Evolutionary conservation across 2,888 invertebrate genomes (phyloP), one percentile per base, ranked within the genome.

Genomic region (Tinea semifulvella): DNA sequence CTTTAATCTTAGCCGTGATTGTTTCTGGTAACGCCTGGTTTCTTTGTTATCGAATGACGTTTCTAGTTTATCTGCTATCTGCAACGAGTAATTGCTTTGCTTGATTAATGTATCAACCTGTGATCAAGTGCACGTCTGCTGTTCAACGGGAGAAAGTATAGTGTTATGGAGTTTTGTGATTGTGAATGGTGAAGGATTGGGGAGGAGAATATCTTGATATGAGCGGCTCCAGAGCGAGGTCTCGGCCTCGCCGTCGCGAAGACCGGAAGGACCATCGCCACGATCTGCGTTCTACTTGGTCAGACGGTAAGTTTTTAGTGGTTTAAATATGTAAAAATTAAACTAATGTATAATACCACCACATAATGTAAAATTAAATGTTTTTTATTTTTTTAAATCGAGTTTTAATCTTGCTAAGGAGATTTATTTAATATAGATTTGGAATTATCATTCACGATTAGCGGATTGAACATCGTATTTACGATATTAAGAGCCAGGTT

Each of bases 261-360:
- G 75, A 71, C 47, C 57, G 68, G 51, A 65, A 65, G n/a, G n/a
- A n/a, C 49, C 74, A 75, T 50, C 64, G 62, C 27, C 75, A 75
- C 60, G 77, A 79, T 52, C 57, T 79, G 54, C 66, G 11, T 7
- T 61, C 70, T 43, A 64, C 70, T 49, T 80, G 80, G 79, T 72
- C 63, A 47, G 63, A 76, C 56, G 80, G 79, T 79, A 61, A 79
- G 79, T 62, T 46, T 25, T n/a, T n/a, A n/a, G n/a, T n/a, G n/a
- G n/a, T n/a, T n/a, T n/a, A n/a, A n/a, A n/a, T n/a, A n/a, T n/a
- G n/a, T n/a, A n/a, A 8, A 22, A 7, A 22, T 7, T 22, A 22
- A 22, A 22, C 8, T 22, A 5, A 7, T 7, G 22, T 22, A 22
- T 22, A 22, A 22, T 22, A 8, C 22, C 22, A 7, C 8, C 22